phyloP scores from a whole-genome alignment of 1,140 invertebrate species.

The Ditylenchus dipsaci region DNA sequence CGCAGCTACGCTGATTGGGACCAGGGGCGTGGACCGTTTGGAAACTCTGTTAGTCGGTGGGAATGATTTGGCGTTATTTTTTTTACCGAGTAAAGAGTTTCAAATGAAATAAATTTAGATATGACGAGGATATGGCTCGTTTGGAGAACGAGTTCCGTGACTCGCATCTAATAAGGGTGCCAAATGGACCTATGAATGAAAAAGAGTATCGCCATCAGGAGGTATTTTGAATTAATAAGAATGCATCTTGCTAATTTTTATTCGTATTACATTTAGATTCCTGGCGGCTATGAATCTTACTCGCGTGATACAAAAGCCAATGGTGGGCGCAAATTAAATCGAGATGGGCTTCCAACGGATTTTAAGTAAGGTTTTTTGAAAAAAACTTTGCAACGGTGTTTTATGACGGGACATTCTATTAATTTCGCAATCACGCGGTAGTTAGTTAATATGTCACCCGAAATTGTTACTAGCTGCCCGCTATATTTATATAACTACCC shows the following conservation, averaged over 20 bases:
- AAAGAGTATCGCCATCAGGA: conserved; percentile 18
- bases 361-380: conserved; percentile 1
- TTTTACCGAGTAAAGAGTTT: neutral
- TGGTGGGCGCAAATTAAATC: conserved; percentile 9
- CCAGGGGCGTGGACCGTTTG: conserved; percentile 20
- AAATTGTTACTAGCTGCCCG: too few species aligned
- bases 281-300: conserved; percentile 36
- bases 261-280: conserved; percentile 12
- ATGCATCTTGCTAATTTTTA: neutral
- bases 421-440: too few species aligned
- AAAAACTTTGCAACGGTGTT: neutral
- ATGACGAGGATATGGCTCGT: conserved; percentile 39
- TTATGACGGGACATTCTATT: neutral
- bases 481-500: too few species aligned
- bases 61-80: neutral
- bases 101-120: conserved; percentile 3
- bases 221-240: neutral
- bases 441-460: too few species aligned
- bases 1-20: conserved; percentile 43
- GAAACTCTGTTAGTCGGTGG: conserved; percentile 13
- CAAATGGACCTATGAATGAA: conserved; percentile 32
- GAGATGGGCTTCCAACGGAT: conserved; percentile 13
- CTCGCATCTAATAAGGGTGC: conserved; percentile 29
- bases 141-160: conserved; percentile 40
- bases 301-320: conserved; percentile 24